phyloP scores from a whole-genome alignment of 2,888 invertebrate species.

The Pardosa pseudoannulata region DNA sequence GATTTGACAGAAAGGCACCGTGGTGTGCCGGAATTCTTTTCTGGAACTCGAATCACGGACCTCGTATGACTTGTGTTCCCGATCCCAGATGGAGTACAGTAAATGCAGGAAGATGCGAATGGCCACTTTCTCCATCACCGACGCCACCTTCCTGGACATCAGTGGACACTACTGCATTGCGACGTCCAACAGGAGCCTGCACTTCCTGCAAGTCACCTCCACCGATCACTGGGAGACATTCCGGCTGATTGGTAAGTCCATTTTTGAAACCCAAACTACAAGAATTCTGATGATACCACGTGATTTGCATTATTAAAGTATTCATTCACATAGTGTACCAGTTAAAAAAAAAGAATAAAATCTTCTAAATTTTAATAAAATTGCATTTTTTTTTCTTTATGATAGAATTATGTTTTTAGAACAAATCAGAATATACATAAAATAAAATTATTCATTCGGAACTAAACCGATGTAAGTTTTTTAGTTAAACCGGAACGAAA shows the following conservation, averaged over 20 bases:
- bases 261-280: no score
- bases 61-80: conserved; percentile 41
- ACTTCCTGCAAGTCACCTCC: conserved; percentile 40
- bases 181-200: conserved; percentile 39
- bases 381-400: no score
- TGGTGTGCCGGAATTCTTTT: conserved; percentile 9
- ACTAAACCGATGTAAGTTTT: no score
- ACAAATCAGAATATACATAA: no score
- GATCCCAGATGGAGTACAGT: not conserved
- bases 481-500: no score
- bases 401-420: no score
- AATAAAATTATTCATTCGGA: no score
- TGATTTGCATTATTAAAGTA: no score
- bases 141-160: conserved; percentile 41
- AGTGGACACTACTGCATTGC: conserved; percentile 46
- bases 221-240: conserved; percentile 60
- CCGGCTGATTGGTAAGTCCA: conserved; percentile 31
- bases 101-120: conserved; percentile 21
- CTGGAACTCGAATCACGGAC: conserved; percentile 17
- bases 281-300: no score
- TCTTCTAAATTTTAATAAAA: no score
- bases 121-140: conserved; percentile 30
- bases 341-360: no score
- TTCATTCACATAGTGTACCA: no score
- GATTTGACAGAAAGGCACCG: conserved; percentile 47